A percentile compares a stretch with the other conserved stretches of the same genome.
phyloP scores from a whole-genome alignment of 2,797 vertebrate genomes.

The Darevskia nairensis region DNA sequence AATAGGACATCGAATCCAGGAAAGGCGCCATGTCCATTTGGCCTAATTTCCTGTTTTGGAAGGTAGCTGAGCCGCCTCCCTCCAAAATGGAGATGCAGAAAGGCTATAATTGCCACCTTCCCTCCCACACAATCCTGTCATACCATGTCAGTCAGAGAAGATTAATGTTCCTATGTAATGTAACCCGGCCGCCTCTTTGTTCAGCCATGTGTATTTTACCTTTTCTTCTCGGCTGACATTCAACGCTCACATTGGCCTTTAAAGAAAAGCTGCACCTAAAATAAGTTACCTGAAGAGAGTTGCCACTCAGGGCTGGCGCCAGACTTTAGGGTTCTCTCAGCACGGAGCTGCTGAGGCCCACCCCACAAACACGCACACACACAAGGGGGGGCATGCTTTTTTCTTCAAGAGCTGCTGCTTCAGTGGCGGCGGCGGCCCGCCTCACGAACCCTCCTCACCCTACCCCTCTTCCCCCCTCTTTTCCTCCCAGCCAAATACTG shows the following conservation, averaged over 20 bases:
- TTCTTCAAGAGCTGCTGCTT: no score
- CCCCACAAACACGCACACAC: no score
- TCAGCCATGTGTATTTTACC: neutral
- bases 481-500: no score
- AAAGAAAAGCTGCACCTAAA: slow-evolving; percentile 6
- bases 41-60: neutral
- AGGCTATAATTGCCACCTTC: slow-evolving; percentile 23
- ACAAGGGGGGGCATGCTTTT: no score
- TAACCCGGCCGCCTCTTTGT: slow-evolving; percentile 1
- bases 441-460: no score
- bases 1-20: neutral
- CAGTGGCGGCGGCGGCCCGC: no score
- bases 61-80: slow-evolving; percentile 6
- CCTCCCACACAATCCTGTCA: slow-evolving; percentile 21
- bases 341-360: no score
- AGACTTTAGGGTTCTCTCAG: no score
- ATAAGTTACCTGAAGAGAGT: neutral
- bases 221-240: neutral
- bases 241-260: neutral
- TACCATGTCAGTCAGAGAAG: slow-evolving; percentile 19
- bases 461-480: no score
- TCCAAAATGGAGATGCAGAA: neutral
- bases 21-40: neutral
- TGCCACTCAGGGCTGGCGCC: neutral
- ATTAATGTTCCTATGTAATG: slow-evolving; percentile 5